A percentile compares a stretch with the other conserved stretches of the same genome.
Evolutionary conservation across 2,113 vertebrate species (phyloP).

Genomic region (Scatophagus argus): DNA sequence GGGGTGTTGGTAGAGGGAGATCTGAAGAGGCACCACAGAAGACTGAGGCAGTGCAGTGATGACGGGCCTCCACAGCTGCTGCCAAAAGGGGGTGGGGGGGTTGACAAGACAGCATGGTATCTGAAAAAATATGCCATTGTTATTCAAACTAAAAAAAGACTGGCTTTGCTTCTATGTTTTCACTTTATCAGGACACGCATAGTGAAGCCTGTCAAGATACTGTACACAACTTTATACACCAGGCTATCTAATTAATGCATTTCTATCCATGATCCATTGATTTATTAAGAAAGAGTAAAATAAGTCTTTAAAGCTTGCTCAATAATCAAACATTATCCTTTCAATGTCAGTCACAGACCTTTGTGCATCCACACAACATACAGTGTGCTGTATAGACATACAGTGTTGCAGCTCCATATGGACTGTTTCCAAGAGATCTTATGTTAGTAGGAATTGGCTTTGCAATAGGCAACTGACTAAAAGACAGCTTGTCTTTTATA

Average conservation of each 20-base stretch:
- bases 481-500: slow-evolving; percentile 1
- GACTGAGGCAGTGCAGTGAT: slow-evolving; percentile 24
- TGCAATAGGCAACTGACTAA: too few relatives aligned
- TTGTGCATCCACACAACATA: slow-evolving; percentile 1
- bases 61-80: slow-evolving; percentile 35
- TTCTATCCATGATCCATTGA: slow-evolving; percentile 47
- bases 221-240: slow-evolving; percentile 55
- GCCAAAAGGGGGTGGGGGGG: slow-evolving; percentile 24
- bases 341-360: background rate
- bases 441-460: background rate
- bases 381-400: background rate
- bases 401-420: background rate
- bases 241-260: slow-evolving; percentile 85
- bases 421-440: slow-evolving; percentile 7
- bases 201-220: slow-evolving; percentile 33
- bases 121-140: slow-evolving; percentile 17
- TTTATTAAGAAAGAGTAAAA: slow-evolving; percentile 37
- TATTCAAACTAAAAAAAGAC: slow-evolving; percentile 25
- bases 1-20: slow-evolving; percentile 22
- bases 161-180: slow-evolving; percentile 48
- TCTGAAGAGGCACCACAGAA: slow-evolving; percentile 39
- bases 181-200: slow-evolving; percentile 33
- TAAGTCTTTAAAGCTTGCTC: slow-evolving; percentile 3
- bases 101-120: slow-evolving; percentile 6
- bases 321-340: background rate